These are phyloP conservation scores for Merops nubicus DNA, from an alignment of 2,113 vertebrate species.

Conservation along the genomic window DNA sequence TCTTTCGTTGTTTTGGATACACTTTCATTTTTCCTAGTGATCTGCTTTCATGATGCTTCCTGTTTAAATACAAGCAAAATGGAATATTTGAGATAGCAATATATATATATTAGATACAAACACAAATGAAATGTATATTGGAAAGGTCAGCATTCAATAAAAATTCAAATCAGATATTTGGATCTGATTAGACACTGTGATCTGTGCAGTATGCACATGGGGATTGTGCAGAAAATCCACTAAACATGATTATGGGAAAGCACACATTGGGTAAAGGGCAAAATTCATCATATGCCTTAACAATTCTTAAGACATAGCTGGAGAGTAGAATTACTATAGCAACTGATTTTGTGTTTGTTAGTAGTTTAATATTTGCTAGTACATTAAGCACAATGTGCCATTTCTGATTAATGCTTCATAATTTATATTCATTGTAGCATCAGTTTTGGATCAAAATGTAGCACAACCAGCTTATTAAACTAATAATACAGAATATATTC, in stretches of 20 bases:
- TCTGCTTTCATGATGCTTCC: background rate
- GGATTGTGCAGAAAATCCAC: slow-evolving; percentile 34
- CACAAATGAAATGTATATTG: background rate
- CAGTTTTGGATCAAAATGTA: background rate
- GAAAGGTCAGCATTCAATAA: slow-evolving; percentile 39
- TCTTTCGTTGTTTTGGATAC: background rate
- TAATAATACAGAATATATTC: background rate
- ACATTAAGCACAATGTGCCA: background rate
- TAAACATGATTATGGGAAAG: background rate
- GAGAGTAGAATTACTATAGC: slow-evolving; percentile 47
- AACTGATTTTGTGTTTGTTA: slow-evolving; percentile 9
- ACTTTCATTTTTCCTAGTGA: background rate
- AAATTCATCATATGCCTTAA: background rate
- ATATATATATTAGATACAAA: background rate
- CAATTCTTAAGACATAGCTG: background rate
- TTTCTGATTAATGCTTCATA: slow-evolving; percentile 15
- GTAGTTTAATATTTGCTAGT: background rate
- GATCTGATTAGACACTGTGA: background rate
- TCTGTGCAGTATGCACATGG: background rate
- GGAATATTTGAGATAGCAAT: background rate
- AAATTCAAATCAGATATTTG: slow-evolving; percentile 35
- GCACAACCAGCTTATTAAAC: background rate
- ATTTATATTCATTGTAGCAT: background rate
- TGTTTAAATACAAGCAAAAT: background rate
- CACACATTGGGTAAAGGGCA: background rate